Percentiles rank a stretch among this genome's conserved stretches.
Conservation (phyloP, 2,888 invertebrate species). For the Leptura quadrifasciata region DNA sequence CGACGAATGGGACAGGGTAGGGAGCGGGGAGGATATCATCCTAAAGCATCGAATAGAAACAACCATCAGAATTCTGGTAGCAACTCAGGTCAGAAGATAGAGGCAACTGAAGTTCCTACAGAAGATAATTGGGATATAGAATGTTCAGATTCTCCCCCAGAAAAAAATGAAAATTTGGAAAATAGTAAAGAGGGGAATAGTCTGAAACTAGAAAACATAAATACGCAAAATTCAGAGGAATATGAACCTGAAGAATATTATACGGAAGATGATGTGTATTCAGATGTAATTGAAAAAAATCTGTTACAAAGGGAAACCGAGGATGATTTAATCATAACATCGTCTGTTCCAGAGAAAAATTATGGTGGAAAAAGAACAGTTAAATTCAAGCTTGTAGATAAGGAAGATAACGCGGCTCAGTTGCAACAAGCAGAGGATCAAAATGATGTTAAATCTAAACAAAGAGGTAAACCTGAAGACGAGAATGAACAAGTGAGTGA, state of each 20-base stretch:
- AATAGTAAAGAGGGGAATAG: neutral
- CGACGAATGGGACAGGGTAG: constrained; percentile 24
- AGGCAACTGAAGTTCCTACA: neutral
- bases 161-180: neutral
- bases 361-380: constrained; percentile 18
- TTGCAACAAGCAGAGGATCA: neutral
- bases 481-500: no score
- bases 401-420: neutral
- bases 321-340: constrained; percentile 16
- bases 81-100: neutral
- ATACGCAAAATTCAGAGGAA: neutral
- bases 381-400: constrained; percentile 16
- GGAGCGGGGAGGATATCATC: constrained; percentile 31
- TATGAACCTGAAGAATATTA: constrained; percentile 20
- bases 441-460: neutral
- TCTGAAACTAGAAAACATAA: neutral
- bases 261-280: constrained; percentile 16
- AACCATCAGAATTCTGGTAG: neutral
- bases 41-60: constrained; percentile 24
- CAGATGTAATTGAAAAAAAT: neutral
- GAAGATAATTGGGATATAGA: constrained; percentile 48
- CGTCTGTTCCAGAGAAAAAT: constrained; percentile 1
- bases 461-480: no score
- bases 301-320: constrained; percentile 5
- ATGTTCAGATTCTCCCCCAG: constrained; percentile 16